Evolutionary conservation across 2,113 vertebrate species (phyloP), one percentile per base, ranked within the genome.

Genomic region (Falcunculus frontatus): DNA sequence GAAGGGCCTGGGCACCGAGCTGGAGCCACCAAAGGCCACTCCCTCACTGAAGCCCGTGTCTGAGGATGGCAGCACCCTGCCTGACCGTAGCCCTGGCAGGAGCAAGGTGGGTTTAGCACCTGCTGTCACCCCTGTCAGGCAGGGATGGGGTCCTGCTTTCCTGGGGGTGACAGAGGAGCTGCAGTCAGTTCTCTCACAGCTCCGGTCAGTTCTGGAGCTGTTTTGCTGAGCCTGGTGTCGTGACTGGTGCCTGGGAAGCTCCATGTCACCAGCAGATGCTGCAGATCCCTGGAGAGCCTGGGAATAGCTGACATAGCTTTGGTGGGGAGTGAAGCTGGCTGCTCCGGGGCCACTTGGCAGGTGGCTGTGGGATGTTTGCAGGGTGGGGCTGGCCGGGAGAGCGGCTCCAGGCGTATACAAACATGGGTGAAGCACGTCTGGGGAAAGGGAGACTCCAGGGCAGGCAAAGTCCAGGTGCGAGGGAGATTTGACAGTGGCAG

Each of bases 101-200:
- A 91, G 6, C 70, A 98, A 98, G 98, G 98, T 98, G 94, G n/a
- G 96, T 44, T 59, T 33, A 9, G 56, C 64, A 23, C 10, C 76
- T 1, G 0, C 42, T 37, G 42, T 16, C 63, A 11, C 39, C 41
- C 8, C 41, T 52, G 16, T 10, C 1, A 0, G 23, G 33, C 0
- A 2, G 42, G 39, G 47, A 27, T 7, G 9, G 7, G 39, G 5
- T 46, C 11, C 19, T 0, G 1, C 57, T 39, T 14, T 19, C 23
- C n/a, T 7, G 15, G 25, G 7, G 85, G 59, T 11, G 22, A 37
- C 4, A 3, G 42, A 37, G 63, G 16, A 7, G 26, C n/a, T 53
- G 73, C 37, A 8, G 41, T 21, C n/a, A n/a, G n/a, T n/a, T n/a
- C n/a, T 25, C 47, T 37, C 32, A 4, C 27, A 8, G 1, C 42